phyloP scores from a whole-genome alignment of 2,888 invertebrate species.

The Ametastegia equiseti region DNA sequence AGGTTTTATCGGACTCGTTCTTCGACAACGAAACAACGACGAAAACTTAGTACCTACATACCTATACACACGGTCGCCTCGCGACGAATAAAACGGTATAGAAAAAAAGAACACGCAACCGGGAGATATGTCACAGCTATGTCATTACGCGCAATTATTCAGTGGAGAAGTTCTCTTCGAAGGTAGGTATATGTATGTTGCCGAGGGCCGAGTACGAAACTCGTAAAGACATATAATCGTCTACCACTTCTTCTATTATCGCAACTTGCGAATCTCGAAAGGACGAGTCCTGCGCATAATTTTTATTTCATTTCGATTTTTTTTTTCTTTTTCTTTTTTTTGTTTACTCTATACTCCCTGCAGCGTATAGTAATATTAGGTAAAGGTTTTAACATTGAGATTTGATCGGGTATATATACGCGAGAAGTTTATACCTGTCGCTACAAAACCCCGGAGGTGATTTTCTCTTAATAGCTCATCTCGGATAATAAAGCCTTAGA shows the following conservation, averaged over 20 bases:
- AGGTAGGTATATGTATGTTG: background rate
- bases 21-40: background rate
- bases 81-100: background rate
- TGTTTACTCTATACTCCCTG: too few relatives aligned
- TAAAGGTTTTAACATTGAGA: too few relatives aligned
- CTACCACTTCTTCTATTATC: constrained; percentile 22
- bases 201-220: background rate
- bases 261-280: constrained; percentile 6
- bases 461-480: background rate
- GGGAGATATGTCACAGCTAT: constrained; percentile 21
- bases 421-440: background rate
- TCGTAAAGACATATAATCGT: constrained; percentile 27
- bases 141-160: constrained; percentile 34
- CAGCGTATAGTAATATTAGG: too few relatives aligned
- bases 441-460: background rate
- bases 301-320: too few relatives aligned
- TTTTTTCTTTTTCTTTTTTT: too few relatives aligned
- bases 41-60: background rate
- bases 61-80: background rate
- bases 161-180: background rate
- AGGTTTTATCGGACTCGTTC: background rate
- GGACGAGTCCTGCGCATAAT: background rate
- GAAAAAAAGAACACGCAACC: background rate
- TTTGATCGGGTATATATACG: background rate
- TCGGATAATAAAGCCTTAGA: background rate